Base-by-base conservation (phyloP, 2,113 vertebrate species). In the Rallus limicola region DNA sequence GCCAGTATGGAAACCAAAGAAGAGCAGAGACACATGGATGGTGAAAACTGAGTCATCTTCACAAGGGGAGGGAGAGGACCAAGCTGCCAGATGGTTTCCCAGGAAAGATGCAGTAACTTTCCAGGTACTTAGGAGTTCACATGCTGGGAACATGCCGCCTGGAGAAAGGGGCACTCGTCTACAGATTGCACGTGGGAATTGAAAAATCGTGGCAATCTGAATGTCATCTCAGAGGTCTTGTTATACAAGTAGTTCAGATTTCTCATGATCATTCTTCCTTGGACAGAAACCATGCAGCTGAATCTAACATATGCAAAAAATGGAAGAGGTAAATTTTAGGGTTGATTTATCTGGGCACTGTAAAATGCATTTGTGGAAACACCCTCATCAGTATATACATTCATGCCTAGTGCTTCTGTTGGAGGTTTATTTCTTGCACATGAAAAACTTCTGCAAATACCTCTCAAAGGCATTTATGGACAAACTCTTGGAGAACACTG, bases 401-500 rank as follows among this genome's bases (percentile, higher is more conserved):
- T 89, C 78, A 82, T 79, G 36, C 6, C 29, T 64, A 90, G 82
- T 40, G 11, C 38, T 90, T 79, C 63, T 85, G 31, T 48, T 90
- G 65, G 62, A 87, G 38, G 38, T 85, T 93, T 79, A 71, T 46
- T n/a, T 48, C 42, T 91, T 79, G 48, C 58, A 82, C 33, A 42
- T 78, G 60, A 71, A 90, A 95, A 82, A 72, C 18, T 56, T 83
- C 82, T 76, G 16, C 62, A 64, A 84, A 83, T 56, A 78, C 26
- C 29, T 85, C 67, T 58, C 65, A 94, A 79, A 96, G 58, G 44
- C 26, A 53, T 90, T 94, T 82, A 82, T 79, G 88, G 70, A 56
- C 92, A 91, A 60, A 68, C 26, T 90, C 62, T 16, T 36, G 24
- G 18, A 68, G 40, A 93, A 76, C 46, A 92, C 33, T 26, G 60